Percentiles rank a stretch among this genome's conserved stretches.
phyloP scores from a whole-genome alignment of 2,888 invertebrate genomes.

The Machimus rusticus region DNA sequence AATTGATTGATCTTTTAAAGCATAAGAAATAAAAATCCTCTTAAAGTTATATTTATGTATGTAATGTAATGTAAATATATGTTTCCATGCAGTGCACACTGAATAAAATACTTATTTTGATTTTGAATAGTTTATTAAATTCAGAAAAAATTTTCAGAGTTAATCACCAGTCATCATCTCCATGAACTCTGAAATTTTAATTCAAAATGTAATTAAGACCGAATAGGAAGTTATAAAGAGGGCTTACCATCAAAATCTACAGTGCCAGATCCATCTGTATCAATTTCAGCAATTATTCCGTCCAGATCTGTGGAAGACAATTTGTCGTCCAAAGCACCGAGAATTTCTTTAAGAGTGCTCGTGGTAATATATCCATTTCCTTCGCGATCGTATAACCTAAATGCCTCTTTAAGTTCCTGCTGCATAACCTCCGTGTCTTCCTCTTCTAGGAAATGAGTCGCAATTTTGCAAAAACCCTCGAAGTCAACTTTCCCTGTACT shows the following conservation, averaged over 20 bases:
- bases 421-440: constrained; percentile 96
- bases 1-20: too few species aligned
- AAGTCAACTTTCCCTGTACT: constrained; percentile 91
- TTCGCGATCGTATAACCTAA: constrained; percentile 95
- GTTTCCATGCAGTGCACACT: neutral
- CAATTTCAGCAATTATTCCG: constrained; percentile 97
- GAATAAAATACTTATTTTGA: neutral
- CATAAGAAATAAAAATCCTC: too few species aligned
- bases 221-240: neutral
- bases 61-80: too few species aligned
- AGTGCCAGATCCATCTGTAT: constrained; percentile 97
- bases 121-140: neutral
- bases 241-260: constrained; percentile 96
- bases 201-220: neutral
- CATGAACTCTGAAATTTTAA: constrained; percentile 80
- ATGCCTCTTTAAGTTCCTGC: constrained; percentile 96
- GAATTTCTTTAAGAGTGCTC: constrained; percentile 89
- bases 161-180: constrained; percentile 94
- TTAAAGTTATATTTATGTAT: too few species aligned
- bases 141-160: constrained; percentile 50
- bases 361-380: constrained; percentile 95
- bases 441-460: constrained; percentile 92
- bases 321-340: constrained; percentile 92
- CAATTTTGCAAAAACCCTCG: constrained; percentile 92
- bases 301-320: constrained; percentile 91